Evolutionary conservation across 2,797 vertebrate genomes (phyloP).

Genomic region (Varecia variegata): DNA sequence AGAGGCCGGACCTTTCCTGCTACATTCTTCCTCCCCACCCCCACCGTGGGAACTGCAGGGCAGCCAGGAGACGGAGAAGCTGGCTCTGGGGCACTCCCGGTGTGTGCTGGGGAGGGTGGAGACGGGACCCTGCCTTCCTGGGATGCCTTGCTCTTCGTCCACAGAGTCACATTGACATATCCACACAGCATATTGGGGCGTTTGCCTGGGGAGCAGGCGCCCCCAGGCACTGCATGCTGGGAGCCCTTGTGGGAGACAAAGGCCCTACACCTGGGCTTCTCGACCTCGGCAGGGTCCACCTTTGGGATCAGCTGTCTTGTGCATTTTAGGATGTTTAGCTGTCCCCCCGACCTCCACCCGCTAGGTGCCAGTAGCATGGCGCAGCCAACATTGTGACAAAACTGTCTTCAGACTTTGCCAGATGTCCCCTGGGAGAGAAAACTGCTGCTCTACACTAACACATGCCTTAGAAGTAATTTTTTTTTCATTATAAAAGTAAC

Average conservation of each 20-base stretch:
- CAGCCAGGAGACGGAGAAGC: not conserved
- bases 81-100: not conserved
- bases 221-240: fast-evolving
- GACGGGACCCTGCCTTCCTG: not conserved
- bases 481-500: not conserved
- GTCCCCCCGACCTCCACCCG: not conserved
- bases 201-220: too few species aligned
- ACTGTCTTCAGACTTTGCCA: not conserved
- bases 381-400: not conserved
- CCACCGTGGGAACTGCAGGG: not conserved
- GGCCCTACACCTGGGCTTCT: fast-evolving
- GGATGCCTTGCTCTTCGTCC: too few species aligned
- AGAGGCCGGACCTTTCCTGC: not conserved
- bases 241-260: not conserved
- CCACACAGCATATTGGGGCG: too few species aligned
- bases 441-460: not conserved
- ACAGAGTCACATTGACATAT: too few species aligned
- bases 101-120: not conserved
- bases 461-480: not conserved
- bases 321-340: not conserved
- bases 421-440: not conserved
- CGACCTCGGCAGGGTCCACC: fast-evolving
- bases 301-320: too few species aligned
- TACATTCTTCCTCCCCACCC: not conserved
- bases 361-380: not conserved